phyloP scores from a whole-genome alignment of 2,797 vertebrate genomes.

The Psittacula derbiana region DNA sequence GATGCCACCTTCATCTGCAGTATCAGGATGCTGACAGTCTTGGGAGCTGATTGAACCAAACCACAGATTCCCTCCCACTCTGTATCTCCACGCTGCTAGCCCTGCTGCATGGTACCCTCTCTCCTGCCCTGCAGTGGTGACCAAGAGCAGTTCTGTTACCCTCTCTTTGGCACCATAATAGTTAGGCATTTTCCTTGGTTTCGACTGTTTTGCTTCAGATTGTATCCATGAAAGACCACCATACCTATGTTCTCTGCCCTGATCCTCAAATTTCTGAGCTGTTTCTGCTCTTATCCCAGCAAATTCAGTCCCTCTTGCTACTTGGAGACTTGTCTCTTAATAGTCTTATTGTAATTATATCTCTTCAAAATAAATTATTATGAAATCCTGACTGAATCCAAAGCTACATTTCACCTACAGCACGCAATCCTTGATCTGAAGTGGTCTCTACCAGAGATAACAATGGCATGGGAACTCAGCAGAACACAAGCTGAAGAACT shows the following conservation, averaged over 20 bases:
- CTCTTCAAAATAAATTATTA: neutral
- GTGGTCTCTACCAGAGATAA: neutral
- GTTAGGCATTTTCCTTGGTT: neutral
- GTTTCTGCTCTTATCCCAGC: neutral
- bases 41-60: neutral
- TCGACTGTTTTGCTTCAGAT: neutral
- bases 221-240: neutral
- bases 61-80: accelerated
- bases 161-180: neutral
- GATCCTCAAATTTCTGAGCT: neutral
- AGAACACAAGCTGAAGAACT: neutral
- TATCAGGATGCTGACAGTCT: neutral
- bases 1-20: neutral
- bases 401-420: neutral
- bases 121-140: neutral
- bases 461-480: neutral
- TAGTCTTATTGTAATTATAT: neutral
- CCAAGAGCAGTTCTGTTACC: neutral
- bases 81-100: accelerated
- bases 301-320: neutral
- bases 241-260: neutral
- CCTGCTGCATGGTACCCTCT: accelerated
- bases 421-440: neutral
- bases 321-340: neutral
- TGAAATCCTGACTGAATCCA: neutral